Conservation (phyloP, 2,888 invertebrate species). For the Villa cingulata region DNA sequence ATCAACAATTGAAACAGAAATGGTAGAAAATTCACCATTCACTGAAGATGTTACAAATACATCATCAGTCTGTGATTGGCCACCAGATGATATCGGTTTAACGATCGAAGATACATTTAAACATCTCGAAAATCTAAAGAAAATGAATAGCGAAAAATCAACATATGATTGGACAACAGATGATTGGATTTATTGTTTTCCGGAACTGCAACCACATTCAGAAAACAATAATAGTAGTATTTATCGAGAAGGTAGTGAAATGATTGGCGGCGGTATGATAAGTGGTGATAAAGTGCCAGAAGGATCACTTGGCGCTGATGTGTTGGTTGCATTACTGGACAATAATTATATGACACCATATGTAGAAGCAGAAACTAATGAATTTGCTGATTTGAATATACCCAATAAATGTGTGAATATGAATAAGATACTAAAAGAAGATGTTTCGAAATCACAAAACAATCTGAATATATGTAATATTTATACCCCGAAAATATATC, state of each 20-base stretch:
- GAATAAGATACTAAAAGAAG: not conserved
- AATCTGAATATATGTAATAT: too few species aligned
- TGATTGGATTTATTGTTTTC: too few species aligned
- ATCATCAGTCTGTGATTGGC: not conserved
- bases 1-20: too few species aligned
- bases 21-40: too few species aligned
- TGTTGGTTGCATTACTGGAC: not conserved
- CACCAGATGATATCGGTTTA: not conserved
- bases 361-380: too few species aligned
- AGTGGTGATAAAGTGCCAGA: not conserved
- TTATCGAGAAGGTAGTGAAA: not conserved
- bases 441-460: not conserved
- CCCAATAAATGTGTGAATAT: not conserved
- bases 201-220: too few species aligned
- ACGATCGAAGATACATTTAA: not conserved
- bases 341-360: not conserved
- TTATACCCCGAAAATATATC: too few species aligned
- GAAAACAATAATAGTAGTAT: too few species aligned
- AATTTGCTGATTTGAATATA: too few species aligned
- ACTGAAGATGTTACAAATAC: not conserved
- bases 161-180: too few species aligned
- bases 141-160: too few species aligned
- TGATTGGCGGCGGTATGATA: not conserved
- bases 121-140: not conserved
- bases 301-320: not conserved